A percentile compares a stretch with the other conserved stretches of the same genome.
Conservation (phyloP, 2,888 invertebrate genomes). For the Drosophila barbarae region DNA sequence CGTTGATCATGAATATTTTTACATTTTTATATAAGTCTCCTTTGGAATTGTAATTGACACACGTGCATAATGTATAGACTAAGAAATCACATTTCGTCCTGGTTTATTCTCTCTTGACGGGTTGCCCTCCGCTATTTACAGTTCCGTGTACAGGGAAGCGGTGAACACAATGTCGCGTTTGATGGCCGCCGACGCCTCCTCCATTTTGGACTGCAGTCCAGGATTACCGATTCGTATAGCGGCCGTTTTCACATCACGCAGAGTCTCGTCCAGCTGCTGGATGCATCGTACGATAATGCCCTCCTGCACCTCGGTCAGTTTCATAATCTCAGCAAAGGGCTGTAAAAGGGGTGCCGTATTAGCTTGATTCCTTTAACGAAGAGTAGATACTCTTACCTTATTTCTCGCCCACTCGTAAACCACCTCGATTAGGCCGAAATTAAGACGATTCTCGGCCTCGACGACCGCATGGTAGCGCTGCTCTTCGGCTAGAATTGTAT, state of each 20-base stretch:
- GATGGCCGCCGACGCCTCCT: conserved; percentile 94
- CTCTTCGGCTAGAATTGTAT: conserved; percentile 85
- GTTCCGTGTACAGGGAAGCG: conserved; percentile 92
- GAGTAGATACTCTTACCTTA: conserved; percentile 81
- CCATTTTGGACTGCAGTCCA: conserved; percentile 94
- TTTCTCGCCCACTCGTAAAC: conserved; percentile 98
- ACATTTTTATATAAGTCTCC: conserved; percentile 71
- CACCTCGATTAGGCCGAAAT: conserved; percentile 95
- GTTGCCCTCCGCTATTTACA: conserved; percentile 44
- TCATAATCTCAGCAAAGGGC: conserved; percentile 96
- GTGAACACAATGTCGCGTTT: conserved; percentile 99
- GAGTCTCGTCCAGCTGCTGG: conserved; percentile 95
- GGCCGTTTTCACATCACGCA: conserved; percentile 93
- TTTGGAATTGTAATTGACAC: conserved; percentile 65
- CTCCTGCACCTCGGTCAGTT: conserved; percentile 95
- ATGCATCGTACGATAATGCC: conserved; percentile 98
- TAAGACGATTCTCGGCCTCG: conserved; percentile 84
- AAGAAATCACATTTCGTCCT: conserved; percentile 44
- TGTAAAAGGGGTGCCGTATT: conserved; percentile 74
- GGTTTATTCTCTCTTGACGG: conserved; percentile 4
- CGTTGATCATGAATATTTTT: conserved; percentile 55
- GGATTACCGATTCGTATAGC: conserved; percentile 96
- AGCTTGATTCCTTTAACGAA: neutral
- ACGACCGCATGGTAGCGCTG: conserved; percentile 65
- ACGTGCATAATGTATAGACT: conserved; percentile 59